These are phyloP conservation scores for Octodon degus DNA, from an alignment of 2,113 vertebrate genomes.

Conservation along the genomic window DNA sequence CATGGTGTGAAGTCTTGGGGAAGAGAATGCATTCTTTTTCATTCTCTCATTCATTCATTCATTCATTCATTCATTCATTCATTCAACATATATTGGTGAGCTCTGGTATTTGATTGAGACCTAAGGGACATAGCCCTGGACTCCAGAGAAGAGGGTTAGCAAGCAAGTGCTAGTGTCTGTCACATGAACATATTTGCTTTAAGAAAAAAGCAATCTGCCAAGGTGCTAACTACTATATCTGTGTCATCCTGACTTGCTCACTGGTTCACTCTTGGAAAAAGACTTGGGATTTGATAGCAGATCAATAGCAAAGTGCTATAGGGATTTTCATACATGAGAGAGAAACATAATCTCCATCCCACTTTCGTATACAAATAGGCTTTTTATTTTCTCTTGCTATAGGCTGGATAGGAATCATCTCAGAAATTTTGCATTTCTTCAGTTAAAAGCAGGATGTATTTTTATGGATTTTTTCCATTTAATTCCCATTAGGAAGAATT, in stretches of 20 bases:
- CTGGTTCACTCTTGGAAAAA: not conserved
- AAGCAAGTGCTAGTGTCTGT: not conserved
- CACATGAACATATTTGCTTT: not conserved
- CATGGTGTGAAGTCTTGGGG: not conserved
- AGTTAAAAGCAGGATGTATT: slow-evolving; percentile 3
- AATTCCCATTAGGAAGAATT: slow-evolving; percentile 43
- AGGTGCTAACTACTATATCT: not conserved
- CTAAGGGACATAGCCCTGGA: not conserved
- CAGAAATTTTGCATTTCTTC: not conserved
- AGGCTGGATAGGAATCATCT: not conserved
- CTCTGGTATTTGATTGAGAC: not conserved
- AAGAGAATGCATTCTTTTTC: not conserved
- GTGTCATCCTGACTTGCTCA: not conserved
- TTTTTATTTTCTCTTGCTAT: slow-evolving; percentile 52
- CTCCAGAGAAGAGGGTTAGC: not conserved
- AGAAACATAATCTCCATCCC: not conserved
- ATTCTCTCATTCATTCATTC: not conserved
- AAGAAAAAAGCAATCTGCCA: not conserved
- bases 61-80: not conserved
- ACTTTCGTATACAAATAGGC: not conserved
- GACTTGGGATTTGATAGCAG: not conserved
- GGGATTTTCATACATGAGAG: not conserved
- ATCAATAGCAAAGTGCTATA: not conserved
- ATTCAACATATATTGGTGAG: not conserved
- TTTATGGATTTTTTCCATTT: slow-evolving; percentile 39